phyloP scores from a whole-genome alignment of 2,797 vertebrate genomes.

The Macroramphosus scolopax region DNA sequence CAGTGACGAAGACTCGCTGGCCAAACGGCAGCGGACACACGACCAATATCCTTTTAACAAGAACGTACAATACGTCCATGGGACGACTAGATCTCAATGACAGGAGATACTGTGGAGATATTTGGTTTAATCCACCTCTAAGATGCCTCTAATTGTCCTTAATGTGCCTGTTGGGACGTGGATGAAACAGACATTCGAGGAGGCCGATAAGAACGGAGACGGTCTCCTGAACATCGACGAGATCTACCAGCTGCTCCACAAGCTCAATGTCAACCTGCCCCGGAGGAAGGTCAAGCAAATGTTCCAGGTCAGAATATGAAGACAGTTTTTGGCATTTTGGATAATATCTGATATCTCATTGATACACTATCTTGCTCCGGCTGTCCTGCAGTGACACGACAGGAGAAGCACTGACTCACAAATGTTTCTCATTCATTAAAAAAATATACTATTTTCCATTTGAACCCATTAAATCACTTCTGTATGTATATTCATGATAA shows the following conservation, averaged over 20 bases:
- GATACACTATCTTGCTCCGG: neutral
- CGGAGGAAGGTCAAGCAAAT: slow-evolving; percentile 97
- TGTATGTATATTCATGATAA: slow-evolving; percentile 16
- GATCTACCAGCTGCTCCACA: slow-evolving; percentile 96
- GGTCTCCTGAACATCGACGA: slow-evolving; percentile 96
- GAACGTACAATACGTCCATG: neutral
- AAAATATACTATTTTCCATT: neutral
- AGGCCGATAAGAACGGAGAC: slow-evolving; percentile 97
- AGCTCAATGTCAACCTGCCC: slow-evolving; percentile 95
- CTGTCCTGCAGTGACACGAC: too few species aligned
- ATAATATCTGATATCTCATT: neutral
- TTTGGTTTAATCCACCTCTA: slow-evolving; percentile 5
- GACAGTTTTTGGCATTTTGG: neutral
- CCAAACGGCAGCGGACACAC: slow-evolving; percentile 90
- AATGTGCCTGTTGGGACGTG: slow-evolving; percentile 79
- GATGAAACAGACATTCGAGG: slow-evolving; percentile 98
- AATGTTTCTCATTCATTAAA: neutral
- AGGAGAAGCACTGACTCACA: neutral
- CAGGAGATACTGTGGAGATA: neutral
- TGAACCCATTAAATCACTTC: neutral
- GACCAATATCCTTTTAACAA: slow-evolving; percentile 91
- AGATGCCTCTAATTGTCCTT: slow-evolving; percentile 72
- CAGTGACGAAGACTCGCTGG: slow-evolving; percentile 94
- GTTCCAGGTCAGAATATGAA: slow-evolving; percentile 87
- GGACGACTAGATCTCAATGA: too few species aligned